phyloP scores from a whole-genome alignment of 2,888 invertebrate species.

The Dysmachus trigonus region DNA sequence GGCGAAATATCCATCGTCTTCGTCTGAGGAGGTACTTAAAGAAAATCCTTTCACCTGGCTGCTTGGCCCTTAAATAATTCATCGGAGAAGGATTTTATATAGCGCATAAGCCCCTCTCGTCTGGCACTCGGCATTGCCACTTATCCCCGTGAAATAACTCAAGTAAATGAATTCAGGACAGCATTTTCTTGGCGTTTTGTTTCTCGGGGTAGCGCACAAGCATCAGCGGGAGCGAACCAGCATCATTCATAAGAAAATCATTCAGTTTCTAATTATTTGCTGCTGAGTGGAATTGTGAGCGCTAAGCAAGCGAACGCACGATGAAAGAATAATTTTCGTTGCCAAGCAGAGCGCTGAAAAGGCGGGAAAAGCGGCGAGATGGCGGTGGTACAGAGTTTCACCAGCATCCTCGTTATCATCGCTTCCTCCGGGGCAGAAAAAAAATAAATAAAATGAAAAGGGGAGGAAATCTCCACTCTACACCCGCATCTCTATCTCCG shows the following conservation, averaged over 20 bases:
- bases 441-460: too few species aligned
- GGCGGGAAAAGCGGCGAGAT: neutral
- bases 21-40: neutral
- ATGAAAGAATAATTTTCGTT: conserved; percentile 12
- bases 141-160: neutral
- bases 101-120: neutral
- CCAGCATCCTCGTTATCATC: neutral
- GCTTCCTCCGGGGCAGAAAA: neutral
- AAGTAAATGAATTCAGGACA: neutral
- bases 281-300: neutral
- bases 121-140: neutral
- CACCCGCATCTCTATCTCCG: neutral
- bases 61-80: neutral
- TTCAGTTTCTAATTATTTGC: neutral
- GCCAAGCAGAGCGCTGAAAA: neutral
- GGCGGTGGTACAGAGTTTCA: neutral
- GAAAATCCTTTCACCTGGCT: neutral
- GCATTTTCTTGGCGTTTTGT: neutral
- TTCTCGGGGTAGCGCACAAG: neutral
- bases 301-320: neutral
- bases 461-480: neutral
- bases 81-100: neutral
- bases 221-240: neutral
- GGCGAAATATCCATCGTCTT: neutral
- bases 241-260: neutral